These are phyloP conservation scores for Alethe diademata DNA, from an alignment of 2,113 vertebrate genomes.

Conservation along the genomic window DNA sequence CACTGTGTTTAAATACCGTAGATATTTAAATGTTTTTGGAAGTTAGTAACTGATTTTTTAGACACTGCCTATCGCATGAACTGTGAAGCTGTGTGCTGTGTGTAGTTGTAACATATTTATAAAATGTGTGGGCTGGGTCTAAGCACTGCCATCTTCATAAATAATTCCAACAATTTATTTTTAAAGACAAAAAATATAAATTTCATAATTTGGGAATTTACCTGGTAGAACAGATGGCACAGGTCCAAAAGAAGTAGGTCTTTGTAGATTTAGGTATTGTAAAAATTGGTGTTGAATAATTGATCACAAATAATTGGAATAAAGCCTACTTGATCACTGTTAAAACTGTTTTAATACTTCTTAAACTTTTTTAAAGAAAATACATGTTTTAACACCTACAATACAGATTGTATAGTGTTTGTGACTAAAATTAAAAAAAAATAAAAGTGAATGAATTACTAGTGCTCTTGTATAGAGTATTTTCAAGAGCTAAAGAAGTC, in stretches of 20 bases:
- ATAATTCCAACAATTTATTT: conserved; percentile 72
- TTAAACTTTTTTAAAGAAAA: conserved; percentile 76
- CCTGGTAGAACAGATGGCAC: conserved; percentile 58
- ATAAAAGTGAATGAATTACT: conserved; percentile 65
- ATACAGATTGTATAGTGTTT: conserved; percentile 74
- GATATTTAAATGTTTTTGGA: conserved; percentile 87
- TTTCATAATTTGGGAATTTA: conserved; percentile 64
- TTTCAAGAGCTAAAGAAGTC: conserved; percentile 71
- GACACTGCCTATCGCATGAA: conserved; percentile 90
- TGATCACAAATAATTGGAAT: conserved; percentile 65
- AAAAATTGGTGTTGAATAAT: conserved; percentile 67
- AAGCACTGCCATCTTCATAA: conserved; percentile 70
- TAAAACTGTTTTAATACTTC: conserved; percentile 77
- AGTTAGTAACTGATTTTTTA: conserved; percentile 84
- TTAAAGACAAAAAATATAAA: conserved; percentile 65
- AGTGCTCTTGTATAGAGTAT: conserved; percentile 74
- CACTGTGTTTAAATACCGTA: conserved; percentile 87
- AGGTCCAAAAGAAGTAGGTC: conserved; percentile 67
- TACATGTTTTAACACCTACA: conserved; percentile 73
- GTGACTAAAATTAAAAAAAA: conserved; percentile 71
- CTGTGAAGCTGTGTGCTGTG: conserved; percentile 87
- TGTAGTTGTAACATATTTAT: conserved; percentile 91
- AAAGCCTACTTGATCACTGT: conserved; percentile 72
- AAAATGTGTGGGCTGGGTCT: conserved; percentile 76
- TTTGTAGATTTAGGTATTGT: conserved; percentile 71